Evolutionary conservation across 2,888 invertebrate species (phyloP).

Genomic region (Agonopterix alstromeriana): DNA sequence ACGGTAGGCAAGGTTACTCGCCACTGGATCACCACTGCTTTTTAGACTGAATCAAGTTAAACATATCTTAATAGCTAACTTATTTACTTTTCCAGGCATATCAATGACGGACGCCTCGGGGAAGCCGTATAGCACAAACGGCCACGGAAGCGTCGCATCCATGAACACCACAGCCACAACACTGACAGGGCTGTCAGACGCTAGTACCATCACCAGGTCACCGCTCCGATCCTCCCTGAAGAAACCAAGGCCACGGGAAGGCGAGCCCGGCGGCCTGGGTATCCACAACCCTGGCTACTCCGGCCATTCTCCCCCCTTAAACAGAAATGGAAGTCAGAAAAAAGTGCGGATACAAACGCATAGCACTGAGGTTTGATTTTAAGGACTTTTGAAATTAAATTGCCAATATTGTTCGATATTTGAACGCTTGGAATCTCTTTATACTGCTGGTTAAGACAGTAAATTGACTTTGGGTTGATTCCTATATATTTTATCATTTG

Average conservation of each 20-base stretch:
- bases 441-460: too few species aligned
- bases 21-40: too few species aligned
- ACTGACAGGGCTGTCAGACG: slow-evolving; percentile 75
- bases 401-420: too few species aligned
- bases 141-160: slow-evolving; percentile 82
- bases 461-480: too few species aligned
- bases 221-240: slow-evolving; percentile 86
- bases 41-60: too few species aligned
- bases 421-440: too few species aligned
- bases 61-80: neutral
- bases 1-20: too few species aligned
- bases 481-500: too few species aligned
- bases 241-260: slow-evolving; percentile 81
- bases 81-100: slow-evolving; percentile 70
- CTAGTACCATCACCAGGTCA: slow-evolving; percentile 61
- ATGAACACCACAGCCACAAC: slow-evolving; percentile 85
- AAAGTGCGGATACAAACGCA: slow-evolving; percentile 95
- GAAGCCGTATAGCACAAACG: slow-evolving; percentile 83
- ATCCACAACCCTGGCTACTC: slow-evolving; percentile 92
- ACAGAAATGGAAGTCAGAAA: slow-evolving; percentile 91
- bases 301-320: slow-evolving; percentile 88
- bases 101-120: slow-evolving; percentile 93
- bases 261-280: slow-evolving; percentile 78
- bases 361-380: slow-evolving; percentile 87
- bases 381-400: neutral